Evolutionary conservation across 1,140 invertebrate genomes (phyloP), one percentile per base, ranked within the genome.

Genomic region (Trissolcus basalis): DNA sequence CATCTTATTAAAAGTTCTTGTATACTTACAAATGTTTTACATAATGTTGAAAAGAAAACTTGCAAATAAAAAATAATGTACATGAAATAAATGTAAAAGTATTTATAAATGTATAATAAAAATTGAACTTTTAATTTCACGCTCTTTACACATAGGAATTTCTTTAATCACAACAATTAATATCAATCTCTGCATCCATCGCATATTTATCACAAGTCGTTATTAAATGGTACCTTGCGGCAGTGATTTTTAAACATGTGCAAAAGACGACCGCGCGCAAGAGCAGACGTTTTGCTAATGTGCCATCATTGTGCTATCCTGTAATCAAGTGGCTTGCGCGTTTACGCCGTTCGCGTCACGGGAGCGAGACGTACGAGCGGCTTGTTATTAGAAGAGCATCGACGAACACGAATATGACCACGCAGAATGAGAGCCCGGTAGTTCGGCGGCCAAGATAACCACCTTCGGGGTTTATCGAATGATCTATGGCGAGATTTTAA

Each of bases 311-410:
- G 61, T 39, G 67, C 68, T 75, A 81, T 83, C 79, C 85, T 84
- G 82, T 85, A 84, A 86, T 86, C 83, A 80, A 80, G 77, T 75
- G 79, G 77, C 78, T 76, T 77, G 71, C 81, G 73, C 68, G 51
- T 56, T 73, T 67, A 14, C 1, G 12, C 15, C 36, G n/a, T 13
- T 12, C 19, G 8, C 64, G 64, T 77, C 77, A 80, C 72, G 41
- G 75, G 70, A 79, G 79, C 80, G 70, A 77, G 50, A 78, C 55
- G 47, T 53, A 55, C 35, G 12, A 44, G 19, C 45, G 49, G 53
- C 82, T 67, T 84, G 81, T 86, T 85, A 86, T 86, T 85, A 86
- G 81, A 85, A 78, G 81, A 79, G 70, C 77, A 65, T 81, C 78
- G 65, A 74, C 71, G 55, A 73, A 45, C 43, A 63, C 74, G 35